A percentile compares a stretch with the other conserved stretches of the same genome.
Evolutionary conservation across 2,797 vertebrate species (phyloP).

Genomic region (Syngnathus acus): DNA sequence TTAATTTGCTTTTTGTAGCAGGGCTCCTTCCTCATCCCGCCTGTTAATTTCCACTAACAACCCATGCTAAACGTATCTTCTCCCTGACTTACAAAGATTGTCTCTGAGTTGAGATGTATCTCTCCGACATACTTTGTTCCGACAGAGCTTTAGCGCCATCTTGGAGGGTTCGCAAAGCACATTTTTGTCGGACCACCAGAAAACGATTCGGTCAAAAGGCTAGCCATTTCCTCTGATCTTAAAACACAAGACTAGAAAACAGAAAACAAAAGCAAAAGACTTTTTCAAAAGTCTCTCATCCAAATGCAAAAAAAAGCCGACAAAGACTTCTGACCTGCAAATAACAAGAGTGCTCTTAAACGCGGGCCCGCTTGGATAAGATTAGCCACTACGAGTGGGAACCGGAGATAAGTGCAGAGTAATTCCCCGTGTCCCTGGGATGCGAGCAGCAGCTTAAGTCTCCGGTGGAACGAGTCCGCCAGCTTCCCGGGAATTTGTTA

Average conservation of each 20-base stretch:
- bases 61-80: no score
- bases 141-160: no score
- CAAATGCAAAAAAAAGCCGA: constrained; percentile 9
- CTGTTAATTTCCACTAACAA: no score
- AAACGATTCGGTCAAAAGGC: no score
- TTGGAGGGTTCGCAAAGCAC: no score
- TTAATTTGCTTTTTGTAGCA: no score
- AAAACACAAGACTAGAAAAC: constrained; percentile 25
- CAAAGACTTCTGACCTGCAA: constrained; percentile 28
- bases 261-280: constrained; percentile 13
- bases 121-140: no score
- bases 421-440: constrained; percentile 46
- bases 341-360: constrained; percentile 38
- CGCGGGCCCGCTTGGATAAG: constrained; percentile 46
- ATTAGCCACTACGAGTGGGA: constrained; percentile 48
- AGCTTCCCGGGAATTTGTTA: background rate
- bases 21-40: no score
- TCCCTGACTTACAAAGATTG: no score
- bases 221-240: no score
- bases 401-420: constrained; percentile 55
- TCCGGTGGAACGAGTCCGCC: constrained; percentile 12
- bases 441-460: constrained; percentile 38
- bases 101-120: no score
- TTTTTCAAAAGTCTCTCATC: constrained; percentile 1
- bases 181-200: no score